Evolutionary conservation across 2,797 vertebrate genomes (phyloP).

Genomic region (Gallinago stenura): DNA sequence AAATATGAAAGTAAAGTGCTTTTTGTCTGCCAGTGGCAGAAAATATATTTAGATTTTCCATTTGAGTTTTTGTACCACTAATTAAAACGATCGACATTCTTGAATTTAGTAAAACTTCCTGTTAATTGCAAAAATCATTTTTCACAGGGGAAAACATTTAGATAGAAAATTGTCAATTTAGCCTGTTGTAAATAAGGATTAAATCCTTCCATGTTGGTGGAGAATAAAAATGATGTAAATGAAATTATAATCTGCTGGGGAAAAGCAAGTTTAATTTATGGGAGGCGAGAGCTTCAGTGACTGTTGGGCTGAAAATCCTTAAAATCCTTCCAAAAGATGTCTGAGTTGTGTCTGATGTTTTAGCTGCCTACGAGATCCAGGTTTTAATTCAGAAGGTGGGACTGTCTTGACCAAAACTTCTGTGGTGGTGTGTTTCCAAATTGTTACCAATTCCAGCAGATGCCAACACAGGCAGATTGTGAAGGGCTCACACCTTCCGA

Average conservation of each 20-base stretch:
- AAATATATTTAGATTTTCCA: neutral
- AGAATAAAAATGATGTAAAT: neutral
- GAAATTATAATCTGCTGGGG: neutral
- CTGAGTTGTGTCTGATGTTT: neutral
- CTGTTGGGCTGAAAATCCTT: neutral
- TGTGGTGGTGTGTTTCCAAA: neutral
- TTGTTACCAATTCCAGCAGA: neutral
- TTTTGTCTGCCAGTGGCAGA: neutral
- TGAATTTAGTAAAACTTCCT: neutral
- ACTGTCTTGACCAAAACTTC: neutral
- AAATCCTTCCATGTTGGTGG: neutral
- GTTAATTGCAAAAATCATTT: neutral
- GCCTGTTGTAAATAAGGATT: neutral
- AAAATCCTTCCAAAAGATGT: neutral
- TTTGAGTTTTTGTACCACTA: neutral
- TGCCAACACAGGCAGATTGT: neutral
- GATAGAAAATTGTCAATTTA: neutral
- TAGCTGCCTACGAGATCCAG: neutral
- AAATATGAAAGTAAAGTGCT: neutral
- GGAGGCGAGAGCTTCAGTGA: neutral
- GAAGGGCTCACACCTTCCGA: neutral
- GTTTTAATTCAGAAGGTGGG: neutral
- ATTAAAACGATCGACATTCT: neutral
- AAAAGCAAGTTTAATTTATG: neutral
- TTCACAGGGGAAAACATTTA: neutral